Evolutionary conservation across 2,797 vertebrate genomes (phyloP).

Genomic region (Chromobotia macracanthus): DNA sequence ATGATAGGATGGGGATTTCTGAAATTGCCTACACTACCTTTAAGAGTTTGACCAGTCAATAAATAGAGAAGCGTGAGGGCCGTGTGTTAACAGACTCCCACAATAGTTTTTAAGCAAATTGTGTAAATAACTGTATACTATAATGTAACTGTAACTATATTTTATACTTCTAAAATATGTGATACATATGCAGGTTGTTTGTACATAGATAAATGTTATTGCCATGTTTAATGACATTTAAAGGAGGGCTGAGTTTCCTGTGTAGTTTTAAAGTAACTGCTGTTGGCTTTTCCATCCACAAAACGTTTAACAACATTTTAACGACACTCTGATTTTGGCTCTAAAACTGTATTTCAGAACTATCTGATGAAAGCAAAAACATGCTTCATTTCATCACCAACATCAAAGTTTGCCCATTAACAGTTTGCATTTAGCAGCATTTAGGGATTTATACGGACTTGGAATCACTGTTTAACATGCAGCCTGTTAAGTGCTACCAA

Average conservation of each 20-base stretch:
- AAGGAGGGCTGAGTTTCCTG: no score
- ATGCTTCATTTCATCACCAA: background rate
- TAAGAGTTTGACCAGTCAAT: background rate
- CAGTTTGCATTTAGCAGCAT: background rate
- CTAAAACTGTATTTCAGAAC: background rate
- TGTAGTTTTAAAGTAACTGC: background rate
- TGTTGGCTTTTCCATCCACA: background rate
- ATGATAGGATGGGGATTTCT: no score
- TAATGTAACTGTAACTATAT: no score
- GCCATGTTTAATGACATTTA: no score
- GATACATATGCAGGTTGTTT: no score
- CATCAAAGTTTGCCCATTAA: background rate
- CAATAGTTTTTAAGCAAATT: no score
- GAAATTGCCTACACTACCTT: background rate
- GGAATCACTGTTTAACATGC: constrained; percentile 23
- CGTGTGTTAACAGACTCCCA: background rate
- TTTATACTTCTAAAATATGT: no score
- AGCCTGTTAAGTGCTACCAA: constrained; percentile 31
- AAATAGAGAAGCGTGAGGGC: background rate
- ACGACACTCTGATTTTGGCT: background rate
- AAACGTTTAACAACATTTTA: background rate
- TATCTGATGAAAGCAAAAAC: background rate
- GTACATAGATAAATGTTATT: no score
- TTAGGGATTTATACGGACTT: constrained; percentile 2
- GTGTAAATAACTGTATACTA: no score